These are phyloP conservation scores for Oceanodroma tethys DNA, from an alignment of 2,113 vertebrate genomes.

Conservation along the genomic window DNA sequence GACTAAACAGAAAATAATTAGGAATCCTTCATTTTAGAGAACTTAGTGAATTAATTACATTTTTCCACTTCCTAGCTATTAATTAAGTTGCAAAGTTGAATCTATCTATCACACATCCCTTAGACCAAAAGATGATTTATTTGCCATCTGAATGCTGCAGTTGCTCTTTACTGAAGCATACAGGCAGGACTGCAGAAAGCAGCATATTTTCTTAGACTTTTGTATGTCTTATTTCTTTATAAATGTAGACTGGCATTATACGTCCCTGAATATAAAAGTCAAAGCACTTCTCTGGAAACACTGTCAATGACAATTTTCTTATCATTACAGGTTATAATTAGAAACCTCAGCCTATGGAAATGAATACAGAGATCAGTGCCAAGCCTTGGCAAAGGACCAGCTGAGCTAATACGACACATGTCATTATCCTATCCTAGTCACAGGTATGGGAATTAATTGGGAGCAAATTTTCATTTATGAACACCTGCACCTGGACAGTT, in stretches of 20 bases:
- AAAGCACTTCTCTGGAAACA: background rate
- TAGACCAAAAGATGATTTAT: background rate
- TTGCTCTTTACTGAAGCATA: background rate
- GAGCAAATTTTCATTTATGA: background rate
- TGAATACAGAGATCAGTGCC: background rate
- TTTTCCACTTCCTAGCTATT: background rate
- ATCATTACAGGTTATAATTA: background rate
- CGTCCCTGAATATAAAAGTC: background rate
- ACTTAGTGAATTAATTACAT: background rate
- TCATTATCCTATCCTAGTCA: background rate
- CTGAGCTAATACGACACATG: background rate
- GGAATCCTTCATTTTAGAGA: background rate
- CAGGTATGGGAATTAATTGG: background rate
- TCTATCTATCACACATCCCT: background rate
- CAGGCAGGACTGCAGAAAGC: background rate
- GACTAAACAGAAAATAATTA: background rate
- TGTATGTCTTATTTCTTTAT: background rate
- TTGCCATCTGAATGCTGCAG: background rate
- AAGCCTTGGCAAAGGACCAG: background rate
- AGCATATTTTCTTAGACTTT: background rate
- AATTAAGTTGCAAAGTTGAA: background rate
- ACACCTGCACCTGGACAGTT: background rate
- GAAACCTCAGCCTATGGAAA: background rate
- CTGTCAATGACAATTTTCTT: background rate
- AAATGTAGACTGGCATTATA: background rate